These are phyloP conservation scores for Sarcophilus harrisii DNA, from an alignment of 2,797 vertebrate genomes.

Conservation along the genomic window DNA sequence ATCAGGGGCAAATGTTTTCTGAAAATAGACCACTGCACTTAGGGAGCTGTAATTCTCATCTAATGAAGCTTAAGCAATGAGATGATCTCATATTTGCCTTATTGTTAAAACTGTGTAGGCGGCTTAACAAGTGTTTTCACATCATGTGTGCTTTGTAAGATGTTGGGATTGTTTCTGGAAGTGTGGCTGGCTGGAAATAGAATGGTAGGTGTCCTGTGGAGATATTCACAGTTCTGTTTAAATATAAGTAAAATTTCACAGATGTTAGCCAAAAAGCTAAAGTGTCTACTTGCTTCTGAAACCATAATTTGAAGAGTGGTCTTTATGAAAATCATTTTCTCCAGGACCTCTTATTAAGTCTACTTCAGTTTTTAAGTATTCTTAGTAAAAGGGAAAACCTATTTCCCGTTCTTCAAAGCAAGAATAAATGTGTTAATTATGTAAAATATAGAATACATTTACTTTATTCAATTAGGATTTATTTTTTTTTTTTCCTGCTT, in stretches of 20 bases:
- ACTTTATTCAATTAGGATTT: neutral
- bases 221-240: slow-evolving; percentile 67
- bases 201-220: slow-evolving; percentile 58
- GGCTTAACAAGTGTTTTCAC: slow-evolving; percentile 70
- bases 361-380: slow-evolving; percentile 18
- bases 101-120: slow-evolving; percentile 55
- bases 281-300: slow-evolving; percentile 46
- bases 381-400: slow-evolving; percentile 23
- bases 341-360: neutral
- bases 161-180: slow-evolving; percentile 42
- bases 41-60: neutral
- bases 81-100: slow-evolving; percentile 65
- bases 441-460: neutral
- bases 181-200: slow-evolving; percentile 70
- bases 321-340: slow-evolving; percentile 50
- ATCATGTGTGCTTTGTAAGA: slow-evolving; percentile 67
- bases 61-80: slow-evolving; percentile 28
- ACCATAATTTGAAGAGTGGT: slow-evolving; percentile 21
- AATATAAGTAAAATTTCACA: slow-evolving; percentile 65
- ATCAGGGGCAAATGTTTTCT: slow-evolving; percentile 18
- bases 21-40: slow-evolving; percentile 14
- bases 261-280: slow-evolving; percentile 59
- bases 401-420: slow-evolving; percentile 36
- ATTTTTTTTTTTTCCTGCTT: neutral
- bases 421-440: slow-evolving; percentile 1